Base-by-base conservation (phyloP, 2,113 vertebrate species). In the Pelecanus crispus region DNA sequence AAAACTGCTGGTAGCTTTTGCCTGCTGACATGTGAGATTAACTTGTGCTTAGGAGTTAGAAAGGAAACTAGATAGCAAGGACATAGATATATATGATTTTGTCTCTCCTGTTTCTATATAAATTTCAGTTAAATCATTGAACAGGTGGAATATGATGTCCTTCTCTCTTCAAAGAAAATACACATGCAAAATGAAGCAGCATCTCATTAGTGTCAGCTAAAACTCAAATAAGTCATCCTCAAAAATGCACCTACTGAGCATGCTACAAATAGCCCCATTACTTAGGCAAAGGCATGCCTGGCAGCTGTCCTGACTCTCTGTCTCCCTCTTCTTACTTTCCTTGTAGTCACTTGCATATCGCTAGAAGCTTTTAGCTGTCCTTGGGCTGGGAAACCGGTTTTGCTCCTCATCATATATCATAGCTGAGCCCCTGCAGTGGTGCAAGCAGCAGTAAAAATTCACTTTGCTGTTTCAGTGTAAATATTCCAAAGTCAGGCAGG, bases 191-290 rank as follows among this genome's bases (percentile, higher is more conserved):
- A 66, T 62, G 72, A 84, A 95, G 49, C 63, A 70, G 74, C 65
- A 70, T 93, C 87, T 94, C 85, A 66, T 94, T 91, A 95, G 66
- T 73, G 78, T 75, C 93, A 86, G 42, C 58, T 92, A 40, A 58
- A 93, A 81, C 71, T 87, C 78, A 82, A n/a, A 94, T 65, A 65
- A 86, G 92, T 92, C 79, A 67, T 50, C 59, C 59, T 90, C 53
- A 59, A 34, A 92, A 91, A 49, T 21, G n/a, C 36, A 38, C 45
- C 79, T 55, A 2, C 61, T 87, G 88, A 90, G 66, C 24, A 15
- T 34, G 19, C 50, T 28, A 17, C 61, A 52, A 59, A 74, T 44
- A 56, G 68, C 28, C 17, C 77, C 78, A 13, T 67, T 74, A 44
- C 56, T 87, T 71, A 79, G 47, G 50, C 55, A 50, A 4, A 52